Evolutionary conservation across 35 echinoderm and acorn worm genomes (phyloP).

Genomic region (Heliocidaris tuberculata): DNA sequence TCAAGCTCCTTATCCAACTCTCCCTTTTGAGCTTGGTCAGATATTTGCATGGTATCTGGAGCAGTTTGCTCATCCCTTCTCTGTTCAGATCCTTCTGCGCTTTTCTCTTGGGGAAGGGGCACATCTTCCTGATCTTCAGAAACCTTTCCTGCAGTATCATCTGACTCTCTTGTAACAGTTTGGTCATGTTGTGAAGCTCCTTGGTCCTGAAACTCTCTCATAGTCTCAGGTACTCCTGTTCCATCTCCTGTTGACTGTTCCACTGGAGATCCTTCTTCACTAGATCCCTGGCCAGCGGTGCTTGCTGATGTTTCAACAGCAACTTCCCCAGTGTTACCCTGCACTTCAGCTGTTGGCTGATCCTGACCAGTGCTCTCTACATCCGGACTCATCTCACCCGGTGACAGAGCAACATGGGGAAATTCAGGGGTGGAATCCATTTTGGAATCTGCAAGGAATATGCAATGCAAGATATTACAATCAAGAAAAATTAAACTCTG

Average conservation of each 20-base stretch:
- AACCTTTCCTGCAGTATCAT: neutral
- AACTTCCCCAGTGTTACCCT: neutral
- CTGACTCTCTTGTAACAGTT: neutral
- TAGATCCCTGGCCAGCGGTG: neutral
- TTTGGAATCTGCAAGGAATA: neutral
- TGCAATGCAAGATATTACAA: neutral
- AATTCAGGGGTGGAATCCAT: slow-evolving; percentile 34
- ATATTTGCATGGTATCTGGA: neutral
- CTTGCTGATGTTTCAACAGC: neutral
- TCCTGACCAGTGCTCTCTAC: neutral
- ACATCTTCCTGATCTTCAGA: neutral
- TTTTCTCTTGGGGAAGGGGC: neutral
- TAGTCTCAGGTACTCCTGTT: neutral
- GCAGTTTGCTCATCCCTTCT: neutral
- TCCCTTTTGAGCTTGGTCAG: neutral
- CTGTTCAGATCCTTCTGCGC: neutral
- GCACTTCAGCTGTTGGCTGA: neutral
- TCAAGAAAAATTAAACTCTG: no score
- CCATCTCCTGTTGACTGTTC: neutral
- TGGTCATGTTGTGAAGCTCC: neutral
- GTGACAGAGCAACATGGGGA: slow-evolving; percentile 28
- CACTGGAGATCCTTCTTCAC: neutral
- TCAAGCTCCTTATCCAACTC: neutral
- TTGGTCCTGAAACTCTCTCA: neutral
- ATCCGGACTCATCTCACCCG: slow-evolving; percentile 33